Base-by-base conservation (phyloP, 2,888 invertebrate genomes). In the Junonia oenone region DNA sequence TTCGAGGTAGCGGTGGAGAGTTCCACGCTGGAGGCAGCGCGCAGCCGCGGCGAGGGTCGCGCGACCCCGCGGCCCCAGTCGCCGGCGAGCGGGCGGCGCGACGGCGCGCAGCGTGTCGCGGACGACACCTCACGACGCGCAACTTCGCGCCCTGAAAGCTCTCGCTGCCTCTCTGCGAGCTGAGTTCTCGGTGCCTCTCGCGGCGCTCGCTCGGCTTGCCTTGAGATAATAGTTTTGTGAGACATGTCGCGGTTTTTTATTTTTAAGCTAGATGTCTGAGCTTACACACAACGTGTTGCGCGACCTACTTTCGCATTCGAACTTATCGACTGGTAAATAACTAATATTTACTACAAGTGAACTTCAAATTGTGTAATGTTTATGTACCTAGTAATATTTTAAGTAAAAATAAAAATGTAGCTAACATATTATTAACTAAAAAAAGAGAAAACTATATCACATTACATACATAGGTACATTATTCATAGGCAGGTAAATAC, bases 201-300 rank as follows among this genome's bases (percentile, higher is more conserved):
- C 38, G 19, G 17, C 14, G 9, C 13, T 15, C 38, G 17, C 9
- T 9, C 17, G 19, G 11, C 38, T 40, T 40, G n/a, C 38, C 5
- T 40, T 6, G 13, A 9, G 13, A 26, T 43, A 43, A 26, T 43
- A 22, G n/a, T 14, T 22, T 5, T 14, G 46, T 53, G 31, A 47
- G 3, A 26, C 6, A 2, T 19, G 14, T 14, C 15, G 9, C 6
- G 4, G n/a, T n/a, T 35, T 48, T 27, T 17, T 19, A 26, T 45
- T 33, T 37, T 13, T 8, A 31, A 22, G 37, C 13, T 45, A 37
- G 17, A 55, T 45, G 19, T 45, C 22, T 45, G 33, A 49, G 13
- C 43, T 62, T 55, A 29, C 15, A 22, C 56, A 58, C 54, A 50
- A 57, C 60, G 63, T 61, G 64, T 61, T 61, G 64, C 63, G 51